phyloP scores from a whole-genome alignment of 1,140 invertebrate species.

The Magallana ariakensis region DNA sequence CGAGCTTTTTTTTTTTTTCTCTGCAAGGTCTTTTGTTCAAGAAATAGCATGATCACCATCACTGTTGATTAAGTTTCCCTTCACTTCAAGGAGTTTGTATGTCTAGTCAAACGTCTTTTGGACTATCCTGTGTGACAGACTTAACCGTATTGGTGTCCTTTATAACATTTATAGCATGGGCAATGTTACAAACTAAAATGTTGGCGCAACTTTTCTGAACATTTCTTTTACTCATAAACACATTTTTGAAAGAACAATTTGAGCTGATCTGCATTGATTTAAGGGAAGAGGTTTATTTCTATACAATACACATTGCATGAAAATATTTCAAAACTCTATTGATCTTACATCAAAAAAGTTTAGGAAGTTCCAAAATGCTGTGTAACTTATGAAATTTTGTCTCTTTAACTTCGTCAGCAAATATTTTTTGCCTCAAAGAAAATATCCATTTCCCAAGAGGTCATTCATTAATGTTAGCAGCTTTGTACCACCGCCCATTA shows the following conservation, averaged over 20 bases:
- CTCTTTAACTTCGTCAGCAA: not conserved
- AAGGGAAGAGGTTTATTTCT: not conserved
- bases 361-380: too few relatives aligned
- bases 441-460: conserved; percentile 14
- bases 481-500: not conserved
- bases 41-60: not conserved
- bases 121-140: not conserved
- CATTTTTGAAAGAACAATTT: too few relatives aligned
- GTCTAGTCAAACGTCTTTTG: not conserved
- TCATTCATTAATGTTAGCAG: conserved; percentile 5
- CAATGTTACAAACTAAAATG: not conserved
- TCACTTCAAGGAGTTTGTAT: conserved; percentile 13
- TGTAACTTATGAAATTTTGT: too few relatives aligned
- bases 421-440: not conserved
- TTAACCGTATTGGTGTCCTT: not conserved
- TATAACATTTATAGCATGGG: not conserved
- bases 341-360: too few relatives aligned
- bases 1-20: not conserved
- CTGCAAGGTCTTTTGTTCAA: not conserved
- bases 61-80: conserved; percentile 26
- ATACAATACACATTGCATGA: not conserved
- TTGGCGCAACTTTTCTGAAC: not conserved
- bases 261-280: not conserved
- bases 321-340: not conserved
- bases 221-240: not conserved